Base-by-base conservation (phyloP, 2,888 invertebrate species). In the Ephialtes manifestator region DNA sequence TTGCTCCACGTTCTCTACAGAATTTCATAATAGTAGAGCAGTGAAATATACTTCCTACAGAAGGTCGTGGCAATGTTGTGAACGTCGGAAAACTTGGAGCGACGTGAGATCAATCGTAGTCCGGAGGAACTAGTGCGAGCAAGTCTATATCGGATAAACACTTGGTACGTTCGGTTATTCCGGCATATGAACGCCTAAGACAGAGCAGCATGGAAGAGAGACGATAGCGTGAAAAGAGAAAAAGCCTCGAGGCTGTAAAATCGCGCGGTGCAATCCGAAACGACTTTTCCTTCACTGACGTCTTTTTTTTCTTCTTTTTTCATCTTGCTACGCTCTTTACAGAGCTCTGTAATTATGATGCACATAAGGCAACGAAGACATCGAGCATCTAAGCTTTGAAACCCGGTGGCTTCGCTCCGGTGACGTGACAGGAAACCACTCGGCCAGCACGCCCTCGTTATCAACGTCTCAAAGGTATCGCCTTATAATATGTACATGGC, bases 81-180 rank as follows among this genome's bases (percentile, higher is more conserved):
- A 82, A 82, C 76, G 76, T 82, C 71, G 43, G 53, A 71, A 77
- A 63, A 63, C 76, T 76, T 65, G 60, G 70, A 81, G 63, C 76
- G 76, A 55, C 60, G 60, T n/a, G 70, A 71, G 76, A 63, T 76
- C 76, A 71, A 82, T 70, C 81, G 53, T 71, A 43, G 75, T 43
- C 31, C 63, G 71, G 18, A 63, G 76, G 71, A 77, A 82, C 71
- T 63, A 71, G 70, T 60, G 76, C 81, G 71, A n/a, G 76, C 65
- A 71, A 43, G 28, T 48, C 63, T 24, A 10, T 65, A 76, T 82
- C 76, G 81, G 48, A 77, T 71, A 77, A 82, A 63, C 71, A 82
- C 81, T 71, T 82, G 81, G 76, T 76, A 71, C 76, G 76, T 77
- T 31, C 24, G 39, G 63, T 43, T 48, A 48, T 68, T 43, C 18